Evolutionary conservation across 2,888 invertebrate species (phyloP).

Genomic region (Eilema griseolum): DNA sequence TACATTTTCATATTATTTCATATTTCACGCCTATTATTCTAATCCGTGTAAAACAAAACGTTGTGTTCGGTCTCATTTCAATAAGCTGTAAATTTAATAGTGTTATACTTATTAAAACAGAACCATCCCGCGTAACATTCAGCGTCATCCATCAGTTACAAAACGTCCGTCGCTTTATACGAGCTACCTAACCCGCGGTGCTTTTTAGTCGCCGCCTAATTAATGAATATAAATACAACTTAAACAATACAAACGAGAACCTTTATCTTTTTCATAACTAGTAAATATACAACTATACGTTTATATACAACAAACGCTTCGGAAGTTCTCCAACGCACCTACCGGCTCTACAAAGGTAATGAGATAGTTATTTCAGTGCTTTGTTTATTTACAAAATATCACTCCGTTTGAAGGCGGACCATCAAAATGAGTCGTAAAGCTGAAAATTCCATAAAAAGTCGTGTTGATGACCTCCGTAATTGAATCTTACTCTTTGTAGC

Average conservation of each 20-base stretch:
- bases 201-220: conserved; percentile 33
- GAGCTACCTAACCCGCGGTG: conserved; percentile 17
- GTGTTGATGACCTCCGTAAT: conserved; percentile 86
- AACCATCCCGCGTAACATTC: conserved; percentile 17
- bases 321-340: conserved; percentile 71
- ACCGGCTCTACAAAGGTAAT: conserved; percentile 86
- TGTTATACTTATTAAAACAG: conserved; percentile 18
- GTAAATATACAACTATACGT: conserved; percentile 60
- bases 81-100: conserved; percentile 20
- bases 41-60: conserved; percentile 20
- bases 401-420: conserved; percentile 87
- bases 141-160: conserved; percentile 15
- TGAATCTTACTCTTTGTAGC: conserved; percentile 81
- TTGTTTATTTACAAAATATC: conserved; percentile 87
- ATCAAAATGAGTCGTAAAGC: conserved; percentile 86
- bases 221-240: conserved; percentile 47
- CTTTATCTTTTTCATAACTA: conserved; percentile 52
- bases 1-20: background rate
- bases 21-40: conserved; percentile 22
- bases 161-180: conserved; percentile 7
- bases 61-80: conserved; percentile 18
- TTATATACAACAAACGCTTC: conserved; percentile 68
- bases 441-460: conserved; percentile 86
- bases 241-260: conserved; percentile 42
- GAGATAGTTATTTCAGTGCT: conserved; percentile 84